Evolutionary conservation across 2,888 invertebrate genomes (phyloP).

Genomic region (Campoletis raptor): DNA sequence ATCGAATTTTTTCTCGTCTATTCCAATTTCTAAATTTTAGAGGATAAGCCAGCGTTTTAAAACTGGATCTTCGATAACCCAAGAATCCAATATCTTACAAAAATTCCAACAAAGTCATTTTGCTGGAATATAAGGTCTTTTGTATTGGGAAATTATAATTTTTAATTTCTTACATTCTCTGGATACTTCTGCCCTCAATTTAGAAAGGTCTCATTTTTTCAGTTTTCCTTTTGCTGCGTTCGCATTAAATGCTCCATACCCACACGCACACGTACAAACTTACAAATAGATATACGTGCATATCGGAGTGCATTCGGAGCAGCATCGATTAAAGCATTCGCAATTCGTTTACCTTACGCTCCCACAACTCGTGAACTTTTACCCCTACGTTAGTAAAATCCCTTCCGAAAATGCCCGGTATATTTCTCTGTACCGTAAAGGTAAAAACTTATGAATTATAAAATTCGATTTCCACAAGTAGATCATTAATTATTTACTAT

Average conservation of each 20-base stretch:
- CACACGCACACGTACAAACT: not conserved
- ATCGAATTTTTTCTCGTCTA: not conserved
- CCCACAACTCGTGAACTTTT: conserved; percentile 3
- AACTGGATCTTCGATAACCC: too few species aligned
- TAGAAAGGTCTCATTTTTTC: not conserved
- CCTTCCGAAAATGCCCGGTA: not conserved
- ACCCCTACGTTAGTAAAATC: not conserved
- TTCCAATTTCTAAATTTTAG: too few species aligned
- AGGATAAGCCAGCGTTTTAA: too few species aligned
- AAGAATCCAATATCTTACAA: too few species aligned
- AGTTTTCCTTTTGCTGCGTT: not conserved
- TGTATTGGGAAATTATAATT: not conserved
- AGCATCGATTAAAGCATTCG: conserved; percentile 46
- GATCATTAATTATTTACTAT: not conserved
- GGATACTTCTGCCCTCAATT: not conserved
- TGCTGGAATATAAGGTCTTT: too few species aligned
- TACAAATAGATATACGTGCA: not conserved
- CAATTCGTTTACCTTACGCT: conserved; percentile 54
- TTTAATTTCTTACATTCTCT: not conserved
- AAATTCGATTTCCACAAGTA: not conserved
- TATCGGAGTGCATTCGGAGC: conserved; percentile 14
- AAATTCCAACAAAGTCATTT: too few species aligned
- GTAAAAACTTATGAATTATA: not conserved
- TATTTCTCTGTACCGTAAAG: not conserved
- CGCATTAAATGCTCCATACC: not conserved